Percentiles rank a stretch among this genome's conserved stretches.
phyloP scores from a whole-genome alignment of 2,113 vertebrate species.

The Elgaria multicarinata region DNA sequence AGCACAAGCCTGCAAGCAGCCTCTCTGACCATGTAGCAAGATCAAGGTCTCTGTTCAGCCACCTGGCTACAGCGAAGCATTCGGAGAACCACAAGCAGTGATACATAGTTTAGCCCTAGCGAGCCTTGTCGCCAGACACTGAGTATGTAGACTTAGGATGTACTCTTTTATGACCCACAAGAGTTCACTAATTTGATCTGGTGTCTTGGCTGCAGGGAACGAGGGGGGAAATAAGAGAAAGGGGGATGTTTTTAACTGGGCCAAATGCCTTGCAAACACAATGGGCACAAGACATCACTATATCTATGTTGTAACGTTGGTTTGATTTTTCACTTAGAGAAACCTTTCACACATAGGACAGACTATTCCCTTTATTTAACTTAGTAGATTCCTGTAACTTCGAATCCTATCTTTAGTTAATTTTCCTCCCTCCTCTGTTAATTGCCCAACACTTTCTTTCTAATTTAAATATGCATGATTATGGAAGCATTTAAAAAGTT shows the following conservation, averaged over 20 bases:
- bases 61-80: conserved; percentile 62
- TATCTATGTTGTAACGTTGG: background rate
- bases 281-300: background rate
- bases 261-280: background rate
- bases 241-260: background rate
- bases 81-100: conserved; percentile 67
- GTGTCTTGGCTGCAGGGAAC: background rate
- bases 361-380: background rate
- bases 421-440: background rate
- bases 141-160: conserved; percentile 41
- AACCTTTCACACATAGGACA: too few species aligned
- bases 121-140: conserved; percentile 61
- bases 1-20: conserved; percentile 52
- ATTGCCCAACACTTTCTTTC: too few species aligned
- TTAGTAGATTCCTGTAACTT: background rate
- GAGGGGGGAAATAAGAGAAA: background rate
- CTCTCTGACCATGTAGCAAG: conserved; percentile 60
- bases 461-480: background rate
- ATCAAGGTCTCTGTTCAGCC: conserved; percentile 72
- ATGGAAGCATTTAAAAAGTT: background rate
- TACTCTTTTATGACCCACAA: conserved; percentile 31
- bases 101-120: conserved; percentile 64
- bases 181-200: background rate
- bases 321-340: background rate
- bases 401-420: background rate